Evolutionary conservation across 1,140 invertebrate species (phyloP), one percentile per base, ranked within the genome.

Genomic region (Drosophila ambigua): DNA sequence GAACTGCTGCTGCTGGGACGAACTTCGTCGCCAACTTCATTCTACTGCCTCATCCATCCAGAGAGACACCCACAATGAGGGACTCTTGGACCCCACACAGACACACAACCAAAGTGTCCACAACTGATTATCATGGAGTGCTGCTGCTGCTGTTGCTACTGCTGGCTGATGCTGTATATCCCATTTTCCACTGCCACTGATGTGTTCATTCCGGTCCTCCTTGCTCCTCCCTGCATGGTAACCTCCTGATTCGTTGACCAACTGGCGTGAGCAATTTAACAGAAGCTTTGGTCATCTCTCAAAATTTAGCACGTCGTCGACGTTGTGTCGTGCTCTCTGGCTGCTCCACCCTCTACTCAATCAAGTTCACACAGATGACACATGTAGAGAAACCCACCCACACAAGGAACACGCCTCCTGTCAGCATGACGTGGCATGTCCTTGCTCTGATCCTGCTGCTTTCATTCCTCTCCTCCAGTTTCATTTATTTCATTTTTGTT

Each of bases 231-330:
- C 16, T 16, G 0, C 63, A 31, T 23, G 43, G 23, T 31, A 11
- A 35, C 11, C 23, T 24, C 55, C 8, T 24, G 9, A 11, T 20
- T 49, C 13, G 50, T 35, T 65, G 63, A 16, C 57, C 59, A 62
- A 64, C 65, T 72, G 65, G 64, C 65, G 60, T 65, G 65, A 45
- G 50, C 63, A 80, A 80, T 75, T 71, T 83, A 74, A 78, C 79
- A 75, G 62, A 80, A 73, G 64, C 72, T 85, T 85, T 77, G 73
- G 78, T 64, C 82, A 87, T 85, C 82, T 82, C 66, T 87, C 82
- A 85, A 87, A 85, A 75, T 87, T 85, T 77, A 75, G 73, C 69
- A 77, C 64, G 69, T 68, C 73, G 64, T 67, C 48, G 55, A 67
- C 57, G 45, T 65, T 46, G 31, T 26, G 57, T 50, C 35, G 26